Base-by-base conservation (phyloP, 2,113 vertebrate genomes). In the Suricata suricatta region DNA sequence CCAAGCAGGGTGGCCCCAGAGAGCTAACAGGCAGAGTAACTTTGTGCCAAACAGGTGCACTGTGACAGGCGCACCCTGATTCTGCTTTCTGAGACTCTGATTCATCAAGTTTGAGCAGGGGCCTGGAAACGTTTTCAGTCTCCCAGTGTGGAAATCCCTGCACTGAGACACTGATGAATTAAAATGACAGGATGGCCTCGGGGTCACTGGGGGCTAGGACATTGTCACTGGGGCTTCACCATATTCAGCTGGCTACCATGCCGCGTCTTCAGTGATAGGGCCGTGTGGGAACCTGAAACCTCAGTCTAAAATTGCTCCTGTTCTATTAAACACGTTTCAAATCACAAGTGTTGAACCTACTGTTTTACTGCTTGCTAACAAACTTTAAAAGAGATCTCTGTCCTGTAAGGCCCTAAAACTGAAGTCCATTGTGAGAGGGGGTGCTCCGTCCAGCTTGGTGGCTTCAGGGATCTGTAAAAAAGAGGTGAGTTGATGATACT, bases 341-440 rank as follows among this genome's bases (percentile, higher is more conserved):
- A 44, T 87, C 63, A 19, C 23, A 41, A 38, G 66, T 92, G 33
- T 88, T 74, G 68, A 93, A 66, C 69, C 52, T 96, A 63, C 82
- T 84, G 5, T 21, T 95, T 81, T 41, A 19, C 44, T 96, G 63
- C 84, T 41, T 41, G 16, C 57, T 95, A 95, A 57, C 69, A 82
- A 47, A 85, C 82, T 92, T 95, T 97, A 93, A 97, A 80, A 88
- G 54, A 94, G 72, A 47, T 72, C 29, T 98, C 96, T 98, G 33
- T 98, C 72, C 97, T 96, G 57, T 77, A 95, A 99, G 99, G 99
- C 99, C 12, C 98, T 99, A 94, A 99, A 99, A 98, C 98, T 99
- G 98, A 99, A 99, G 98, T 99, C 99, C 93, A 99, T 99, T 27
- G 99, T 99, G 83, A 99, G 99, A 99, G 99, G 99, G 10, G 99